Conservation (phyloP, 2,888 invertebrate species). For the Lycophotia porphyrea region DNA sequence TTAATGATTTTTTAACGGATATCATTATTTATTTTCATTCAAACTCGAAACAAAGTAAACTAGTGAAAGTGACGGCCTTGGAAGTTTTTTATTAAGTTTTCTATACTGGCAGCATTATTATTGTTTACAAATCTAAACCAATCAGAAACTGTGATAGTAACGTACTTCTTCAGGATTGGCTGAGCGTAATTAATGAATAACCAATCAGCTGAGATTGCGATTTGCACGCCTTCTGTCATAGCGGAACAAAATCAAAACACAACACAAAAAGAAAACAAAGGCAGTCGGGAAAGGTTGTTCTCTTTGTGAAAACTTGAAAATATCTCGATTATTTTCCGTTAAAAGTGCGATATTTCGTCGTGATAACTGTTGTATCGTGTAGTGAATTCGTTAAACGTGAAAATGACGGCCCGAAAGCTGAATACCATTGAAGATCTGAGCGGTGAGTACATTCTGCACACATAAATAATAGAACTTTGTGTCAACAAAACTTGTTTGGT, state of each 20-base stretch:
- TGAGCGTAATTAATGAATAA: background rate
- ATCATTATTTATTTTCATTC: background rate
- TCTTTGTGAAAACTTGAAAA: slow-evolving; percentile 64
- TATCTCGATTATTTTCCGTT: slow-evolving; percentile 62
- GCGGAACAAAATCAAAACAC: slow-evolving; percentile 73
- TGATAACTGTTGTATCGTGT: slow-evolving; percentile 64
- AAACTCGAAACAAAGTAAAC: background rate
- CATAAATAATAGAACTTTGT: slow-evolving; percentile 78
- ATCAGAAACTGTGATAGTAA: slow-evolving; percentile 56
- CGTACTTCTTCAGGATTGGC: slow-evolving; percentile 54
- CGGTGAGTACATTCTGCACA: slow-evolving; percentile 79
- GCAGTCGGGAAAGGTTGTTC: slow-evolving; percentile 62
- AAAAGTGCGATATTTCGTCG: slow-evolving; percentile 65
- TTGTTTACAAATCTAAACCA: slow-evolving; percentile 73
- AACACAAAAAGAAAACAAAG: slow-evolving; percentile 79
- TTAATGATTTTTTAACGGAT: background rate
- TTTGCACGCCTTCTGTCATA: slow-evolving; percentile 68
- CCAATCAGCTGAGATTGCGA: slow-evolving; percentile 67
- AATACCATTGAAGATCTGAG: slow-evolving; percentile 88
- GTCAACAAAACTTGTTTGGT: slow-evolving; percentile 72
- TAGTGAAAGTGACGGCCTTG: slow-evolving; percentile 60
- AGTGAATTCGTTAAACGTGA: slow-evolving; percentile 66
- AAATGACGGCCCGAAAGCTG: slow-evolving; percentile 87
- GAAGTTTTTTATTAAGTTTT: slow-evolving; percentile 35
- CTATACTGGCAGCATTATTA: slow-evolving; percentile 65